Evolutionary conservation across 2,888 invertebrate species (phyloP).

Genomic region (Acanthosepion lycidas): DNA sequence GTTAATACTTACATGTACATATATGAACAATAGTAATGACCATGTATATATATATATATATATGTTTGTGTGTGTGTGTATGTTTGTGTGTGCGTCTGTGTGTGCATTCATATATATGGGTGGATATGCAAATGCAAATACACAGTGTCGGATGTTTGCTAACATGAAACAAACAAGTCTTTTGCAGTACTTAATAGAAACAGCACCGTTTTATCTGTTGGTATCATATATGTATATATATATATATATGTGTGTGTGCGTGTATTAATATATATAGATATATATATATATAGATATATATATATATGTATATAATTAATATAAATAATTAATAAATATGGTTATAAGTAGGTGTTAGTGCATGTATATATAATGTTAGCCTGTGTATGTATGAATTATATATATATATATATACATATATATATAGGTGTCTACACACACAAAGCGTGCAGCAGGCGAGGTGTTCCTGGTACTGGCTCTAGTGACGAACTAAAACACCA

Average conservation of each 20-base stretch:
- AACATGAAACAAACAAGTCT: background rate
- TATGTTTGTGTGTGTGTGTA: too few species aligned
- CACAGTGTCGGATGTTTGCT: background rate
- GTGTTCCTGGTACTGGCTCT: background rate
- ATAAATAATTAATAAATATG: slow-evolving; percentile 33
- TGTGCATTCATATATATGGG: background rate
- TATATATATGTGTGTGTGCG: background rate
- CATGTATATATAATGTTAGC: slow-evolving; percentile 3
- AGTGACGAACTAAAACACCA: background rate
- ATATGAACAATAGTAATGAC: too few species aligned
- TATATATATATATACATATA: background rate
- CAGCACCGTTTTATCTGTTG: background rate
- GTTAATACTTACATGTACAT: too few species aligned
- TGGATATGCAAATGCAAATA: background rate
- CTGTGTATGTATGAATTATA: background rate
- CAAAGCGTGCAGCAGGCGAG: background rate
- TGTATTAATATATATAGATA: background rate
- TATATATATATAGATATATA: background rate
- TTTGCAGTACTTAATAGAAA: background rate
- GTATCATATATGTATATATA: background rate
- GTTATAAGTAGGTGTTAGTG: slow-evolving; percentile 5
- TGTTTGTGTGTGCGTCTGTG: background rate
- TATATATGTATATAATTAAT: slow-evolving; percentile 24
- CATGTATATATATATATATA: background rate
- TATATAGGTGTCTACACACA: slow-evolving; percentile 24